Conservation (phyloP, 37 sponge, comb jelly and placozoan species). For the Petrosia ficiformis region DNA sequence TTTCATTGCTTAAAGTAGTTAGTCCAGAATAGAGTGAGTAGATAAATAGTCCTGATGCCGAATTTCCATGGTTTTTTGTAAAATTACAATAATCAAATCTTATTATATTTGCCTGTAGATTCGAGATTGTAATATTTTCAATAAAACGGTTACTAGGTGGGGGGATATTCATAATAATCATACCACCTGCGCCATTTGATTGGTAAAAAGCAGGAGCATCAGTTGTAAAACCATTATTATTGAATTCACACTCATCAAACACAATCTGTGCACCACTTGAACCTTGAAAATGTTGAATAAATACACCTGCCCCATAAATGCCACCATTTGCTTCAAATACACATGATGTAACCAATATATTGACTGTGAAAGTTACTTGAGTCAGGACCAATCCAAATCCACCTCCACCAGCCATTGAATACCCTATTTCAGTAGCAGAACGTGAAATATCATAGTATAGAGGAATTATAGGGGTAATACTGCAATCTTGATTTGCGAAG, state of each 20-base stretch:
- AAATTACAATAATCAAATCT: not conserved
- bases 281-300: not conserved
- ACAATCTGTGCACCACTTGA: not conserved
- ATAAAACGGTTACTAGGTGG: not conserved
- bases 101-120: not conserved
- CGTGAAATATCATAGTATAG: not conserved
- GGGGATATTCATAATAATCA: not conserved
- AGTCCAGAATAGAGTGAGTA: not conserved
- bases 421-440: not conserved
- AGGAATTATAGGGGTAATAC: not conserved
- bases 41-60: not conserved
- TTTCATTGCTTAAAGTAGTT: not conserved
- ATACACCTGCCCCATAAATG: slow-evolving; percentile 6
- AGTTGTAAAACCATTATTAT: not conserved
- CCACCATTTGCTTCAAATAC: slow-evolving; percentile 14
- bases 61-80: not conserved
- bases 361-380: slow-evolving; percentile 17
- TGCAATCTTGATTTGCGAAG: not conserved
- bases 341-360: slow-evolving; percentile 1
- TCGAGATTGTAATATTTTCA: not conserved
- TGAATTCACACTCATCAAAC: not conserved
- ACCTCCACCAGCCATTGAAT: slow-evolving; percentile 30
- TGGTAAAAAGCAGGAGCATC: not conserved
- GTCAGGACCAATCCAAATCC: slow-evolving; percentile 39
- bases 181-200: not conserved